These are phyloP conservation scores for Decapterus maruadsi DNA, from an alignment of 2,797 vertebrate genomes.

Conservation along the genomic window DNA sequence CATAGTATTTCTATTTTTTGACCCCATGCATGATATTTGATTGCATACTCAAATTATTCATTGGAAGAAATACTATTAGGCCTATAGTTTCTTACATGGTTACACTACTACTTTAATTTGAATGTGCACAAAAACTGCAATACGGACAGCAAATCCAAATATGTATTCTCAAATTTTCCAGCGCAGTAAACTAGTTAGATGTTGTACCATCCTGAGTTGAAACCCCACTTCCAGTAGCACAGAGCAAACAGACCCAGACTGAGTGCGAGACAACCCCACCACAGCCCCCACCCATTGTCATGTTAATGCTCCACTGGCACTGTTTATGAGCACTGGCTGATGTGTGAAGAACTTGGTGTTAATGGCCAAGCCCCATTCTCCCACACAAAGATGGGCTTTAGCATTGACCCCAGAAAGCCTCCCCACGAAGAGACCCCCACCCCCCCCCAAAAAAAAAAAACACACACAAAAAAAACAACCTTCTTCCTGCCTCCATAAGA, in stretches of 20 bases:
- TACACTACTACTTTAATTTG: not conserved
- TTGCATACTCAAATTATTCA: not conserved
- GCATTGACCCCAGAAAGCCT: slow-evolving; percentile 83
- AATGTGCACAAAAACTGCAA: not conserved
- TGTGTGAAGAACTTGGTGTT: slow-evolving; percentile 85
- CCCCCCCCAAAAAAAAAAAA: slow-evolving; percentile 15
- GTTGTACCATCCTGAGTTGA: slow-evolving; percentile 37
- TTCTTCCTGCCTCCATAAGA: slow-evolving; percentile 84
- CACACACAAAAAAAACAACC: slow-evolving; percentile 46
- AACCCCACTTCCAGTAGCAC: slow-evolving; percentile 55
- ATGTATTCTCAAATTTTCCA: not conserved
- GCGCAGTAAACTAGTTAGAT: slow-evolving; percentile 33
- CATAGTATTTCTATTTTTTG: not conserved
- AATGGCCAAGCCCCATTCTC: slow-evolving; percentile 78
- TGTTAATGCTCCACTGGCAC: slow-evolving; percentile 85
- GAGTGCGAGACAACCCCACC: slow-evolving; percentile 64
- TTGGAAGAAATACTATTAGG: not conserved
- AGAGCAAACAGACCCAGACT: slow-evolving; percentile 68
- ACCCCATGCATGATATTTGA: not conserved
- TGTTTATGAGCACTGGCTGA: slow-evolving; percentile 80
- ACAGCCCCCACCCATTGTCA: slow-evolving; percentile 81
- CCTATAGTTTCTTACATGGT: not conserved
- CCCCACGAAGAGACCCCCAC: slow-evolving; percentile 60
- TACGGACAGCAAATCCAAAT: not conserved
- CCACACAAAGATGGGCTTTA: slow-evolving; percentile 84